Evolutionary conservation across 1,140 invertebrate genomes (phyloP).

Genomic region (Drosophila parabipectinata): DNA sequence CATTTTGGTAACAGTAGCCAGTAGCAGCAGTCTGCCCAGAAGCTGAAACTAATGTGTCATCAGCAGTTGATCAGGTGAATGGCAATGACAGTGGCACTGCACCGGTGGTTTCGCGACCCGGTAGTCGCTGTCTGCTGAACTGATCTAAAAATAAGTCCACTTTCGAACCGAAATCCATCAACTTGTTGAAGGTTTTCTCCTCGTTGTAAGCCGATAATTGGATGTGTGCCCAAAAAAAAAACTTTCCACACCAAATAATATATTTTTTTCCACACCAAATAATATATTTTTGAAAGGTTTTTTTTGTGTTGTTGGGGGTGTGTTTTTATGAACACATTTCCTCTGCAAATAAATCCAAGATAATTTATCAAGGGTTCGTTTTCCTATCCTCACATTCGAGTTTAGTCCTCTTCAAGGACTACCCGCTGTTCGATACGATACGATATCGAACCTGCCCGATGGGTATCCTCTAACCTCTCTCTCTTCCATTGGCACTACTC

Average conservation of each 20-base stretch:
- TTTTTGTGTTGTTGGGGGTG: background rate
- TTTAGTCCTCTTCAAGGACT: slow-evolving; percentile 27
- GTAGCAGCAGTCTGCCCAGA: background rate
- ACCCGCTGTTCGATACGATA: slow-evolving; percentile 65
- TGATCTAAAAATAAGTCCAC: slow-evolving; percentile 3
- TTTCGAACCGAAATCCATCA: slow-evolving; percentile 15
- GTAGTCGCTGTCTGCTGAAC: slow-evolving; percentile 7
- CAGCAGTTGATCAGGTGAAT: slow-evolving; percentile 46
- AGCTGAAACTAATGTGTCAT: slow-evolving; percentile 15
- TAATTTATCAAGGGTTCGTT: slow-evolving; percentile 28
- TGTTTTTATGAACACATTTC: slow-evolving; percentile 33
- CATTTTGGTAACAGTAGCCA: slow-evolving; percentile 25
- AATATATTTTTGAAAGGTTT: background rate
- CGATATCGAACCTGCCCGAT: slow-evolving; percentile 44
- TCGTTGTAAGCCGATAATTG: slow-evolving; percentile 24
- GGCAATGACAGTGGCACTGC: slow-evolving; percentile 42
- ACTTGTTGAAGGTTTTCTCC: slow-evolving; percentile 14
- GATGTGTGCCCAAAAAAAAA: slow-evolving; percentile 16
- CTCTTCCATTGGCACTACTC: background rate
- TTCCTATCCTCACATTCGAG: background rate
- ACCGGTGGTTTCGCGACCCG: background rate
- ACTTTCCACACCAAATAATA: slow-evolving; percentile 29
- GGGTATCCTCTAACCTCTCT: slow-evolving; percentile 42
- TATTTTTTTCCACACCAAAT: slow-evolving; percentile 16
- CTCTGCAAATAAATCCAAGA: background rate